A percentile compares a stretch with the other conserved stretches of the same genome.
Conservation (phyloP, 2,113 vertebrate genomes). For the Corythoichthys intestinalis region DNA sequence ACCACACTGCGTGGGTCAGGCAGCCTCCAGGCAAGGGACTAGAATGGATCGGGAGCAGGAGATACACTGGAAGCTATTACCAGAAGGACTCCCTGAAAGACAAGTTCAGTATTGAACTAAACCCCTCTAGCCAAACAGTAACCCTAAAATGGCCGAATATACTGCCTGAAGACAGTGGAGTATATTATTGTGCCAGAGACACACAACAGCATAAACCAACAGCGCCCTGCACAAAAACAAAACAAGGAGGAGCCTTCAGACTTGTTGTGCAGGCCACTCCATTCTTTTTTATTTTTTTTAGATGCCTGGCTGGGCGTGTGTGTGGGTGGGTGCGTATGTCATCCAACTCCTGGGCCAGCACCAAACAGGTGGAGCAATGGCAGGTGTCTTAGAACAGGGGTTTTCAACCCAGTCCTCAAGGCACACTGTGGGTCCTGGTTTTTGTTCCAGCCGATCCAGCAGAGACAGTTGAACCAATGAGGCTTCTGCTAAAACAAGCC, state of each 20-base stretch:
- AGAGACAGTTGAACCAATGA: too few species aligned
- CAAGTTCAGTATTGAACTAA: conserved; percentile 25
- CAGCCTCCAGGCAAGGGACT: conserved; percentile 45
- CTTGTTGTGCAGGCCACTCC: too few species aligned
- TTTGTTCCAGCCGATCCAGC: too few species aligned
- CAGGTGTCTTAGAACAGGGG: too few species aligned
- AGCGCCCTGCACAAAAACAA: conserved; percentile 30
- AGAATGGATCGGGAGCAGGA: conserved; percentile 20
- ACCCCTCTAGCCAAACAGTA: conserved; percentile 28
- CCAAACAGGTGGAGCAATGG: too few species aligned
- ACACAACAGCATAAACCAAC: conserved; percentile 32
- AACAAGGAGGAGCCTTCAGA: neutral
- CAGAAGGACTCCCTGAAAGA: conserved; percentile 34
- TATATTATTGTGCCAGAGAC: conserved; percentile 50
- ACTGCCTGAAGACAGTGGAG: conserved; percentile 42
- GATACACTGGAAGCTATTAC: rapidly evolving
- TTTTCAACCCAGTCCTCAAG: too few species aligned
- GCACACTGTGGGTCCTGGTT: too few species aligned
- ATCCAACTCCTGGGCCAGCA: too few species aligned
- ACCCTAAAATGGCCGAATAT: conserved; percentile 32
- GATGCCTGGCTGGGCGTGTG: too few species aligned
- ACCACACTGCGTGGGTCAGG: conserved; percentile 24
- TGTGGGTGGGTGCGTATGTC: too few species aligned
- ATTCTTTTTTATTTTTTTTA: too few species aligned
- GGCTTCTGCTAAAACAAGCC: too few species aligned